Percentiles rank a stretch among this genome's conserved stretches.
Conservation (phyloP, 2,797 vertebrate genomes). For the Coregonus sp. region DNA sequence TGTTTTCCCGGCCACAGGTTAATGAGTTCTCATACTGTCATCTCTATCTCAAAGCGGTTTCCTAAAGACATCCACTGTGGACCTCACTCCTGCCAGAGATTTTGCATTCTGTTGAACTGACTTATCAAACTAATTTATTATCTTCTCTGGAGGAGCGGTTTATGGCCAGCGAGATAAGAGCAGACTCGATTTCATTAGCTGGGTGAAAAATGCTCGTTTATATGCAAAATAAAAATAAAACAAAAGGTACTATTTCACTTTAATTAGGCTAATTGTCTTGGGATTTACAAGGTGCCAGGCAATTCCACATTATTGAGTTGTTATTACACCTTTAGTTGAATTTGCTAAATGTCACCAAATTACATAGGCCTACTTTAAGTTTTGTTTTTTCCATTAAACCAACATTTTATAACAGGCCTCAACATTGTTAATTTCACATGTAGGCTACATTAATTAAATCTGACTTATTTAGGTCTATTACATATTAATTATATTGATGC, state of each 20-base stretch:
- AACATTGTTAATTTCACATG: background rate
- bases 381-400: background rate
- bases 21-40: background rate
- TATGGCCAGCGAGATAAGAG: slow-evolving; percentile 58
- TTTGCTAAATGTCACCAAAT: background rate
- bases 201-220: slow-evolving; percentile 49
- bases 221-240: slow-evolving; percentile 43
- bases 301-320: background rate
- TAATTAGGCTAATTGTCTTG: slow-evolving; percentile 44
- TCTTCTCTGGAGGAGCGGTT: slow-evolving; percentile 26
- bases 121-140: slow-evolving; percentile 49
- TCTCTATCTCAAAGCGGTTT: background rate
- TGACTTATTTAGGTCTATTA: background rate
- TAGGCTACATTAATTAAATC: background rate
- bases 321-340: background rate
- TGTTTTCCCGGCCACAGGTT: slow-evolving; percentile 1
- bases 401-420: background rate
- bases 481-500: background rate
- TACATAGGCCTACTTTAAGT: background rate
- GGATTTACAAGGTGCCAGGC: slow-evolving; percentile 1
- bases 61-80: background rate
- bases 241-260: slow-evolving; percentile 41
- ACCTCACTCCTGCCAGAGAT: slow-evolving; percentile 10
- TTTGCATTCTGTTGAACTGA: background rate
- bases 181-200: slow-evolving; percentile 50